Evolutionary conservation across 2,113 vertebrate species (phyloP), one percentile per base, ranked within the genome.

Genomic region (Burhinus oedicnemus): DNA sequence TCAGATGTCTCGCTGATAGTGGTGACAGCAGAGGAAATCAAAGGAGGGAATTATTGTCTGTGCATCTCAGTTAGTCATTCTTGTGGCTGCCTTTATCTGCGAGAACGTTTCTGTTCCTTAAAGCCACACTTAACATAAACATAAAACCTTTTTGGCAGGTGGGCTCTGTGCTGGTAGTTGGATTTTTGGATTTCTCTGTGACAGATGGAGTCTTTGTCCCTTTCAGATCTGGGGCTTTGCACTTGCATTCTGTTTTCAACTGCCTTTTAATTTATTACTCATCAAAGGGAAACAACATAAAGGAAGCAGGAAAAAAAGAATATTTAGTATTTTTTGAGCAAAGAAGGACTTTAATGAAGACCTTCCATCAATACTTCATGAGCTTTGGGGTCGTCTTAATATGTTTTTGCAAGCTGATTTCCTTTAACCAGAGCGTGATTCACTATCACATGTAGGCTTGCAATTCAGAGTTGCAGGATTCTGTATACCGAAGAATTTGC

Each of bases 21-120:
- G 49, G 88, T 95, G 94, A 95, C 96, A 97, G 86, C 83, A 88
- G 94, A 92, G 91, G 93, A 96, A 96, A 96, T 95, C 92, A 96
- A 97, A 96, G 80, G 57, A 94, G 52, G 87, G 95, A 96, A 97
- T 97, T 96, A 96, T 83, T 97, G 87, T 97, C 93, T 95, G 94
- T 90, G 84, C 77, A 95, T 96, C 93, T 94, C 75, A 49, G 92
- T 83, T 93, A 93, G 95, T 96, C 89, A 92, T 97, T 97, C 93
- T 96, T 14, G 10, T 85, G 86, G 60, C 87, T 95, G 93, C 91
- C 91, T 97, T 96, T 96, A 97, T 97, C 93, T 96, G 87, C 2
- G 4, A 92, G 92, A 96, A 96, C 57, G 36, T 95, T 97, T 95
- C 90, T 94, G 89, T 90, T 96, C 91, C 96, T 97, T 97, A 95